Base-by-base conservation (phyloP, 2,888 invertebrate species). In the Drosophila mulleri region DNA sequence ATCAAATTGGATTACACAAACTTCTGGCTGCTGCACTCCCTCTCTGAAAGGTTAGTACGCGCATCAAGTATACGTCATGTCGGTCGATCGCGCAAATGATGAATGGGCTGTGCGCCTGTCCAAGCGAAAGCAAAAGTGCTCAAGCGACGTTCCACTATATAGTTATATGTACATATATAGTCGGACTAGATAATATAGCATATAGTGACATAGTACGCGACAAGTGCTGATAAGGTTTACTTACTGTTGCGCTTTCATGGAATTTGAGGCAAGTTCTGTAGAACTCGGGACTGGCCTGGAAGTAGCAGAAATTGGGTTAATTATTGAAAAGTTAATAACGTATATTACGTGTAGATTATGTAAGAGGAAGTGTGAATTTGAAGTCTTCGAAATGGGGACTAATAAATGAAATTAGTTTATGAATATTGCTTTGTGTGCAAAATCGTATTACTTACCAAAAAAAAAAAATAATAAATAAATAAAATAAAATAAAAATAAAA, bases 1-100 rank as follows among this genome's bases (percentile, higher is more conserved):
- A 76, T 79, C 89, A 90, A 74, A 89, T 90, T 87, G 86, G 86
- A 87, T 87, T 87, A 87, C 75, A 79, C 76, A 68, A 71, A 90
- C 37, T 84, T 87, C 73, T 83, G 79, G 89, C 71, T 81, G 61
- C 76, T 86, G 70, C 77, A 82, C 48, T 84, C 89, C 63, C 90
- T 87, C 82, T 74, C 77, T 72, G 88, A 87, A 77, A 87, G 86
- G 86, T 87, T 87, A 83, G 86, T 86, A 85, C 45, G 32, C 52
- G 29, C 35, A 60, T 54, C 26, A 58, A 62, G 57, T 47, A 66
- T 66, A 69, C 80, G 75, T 29, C 58, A 6, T 7, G 41, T n/a
- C 39, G 39, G 37, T 12, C 29, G 29, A 48, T 48, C 66, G 44
- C 45, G 9, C 16, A 29, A 42, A 64, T 65, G 65, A 75, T 76